Conservation (phyloP, 2,113 vertebrate genomes). For the Lutjanus erythropterus region DNA sequence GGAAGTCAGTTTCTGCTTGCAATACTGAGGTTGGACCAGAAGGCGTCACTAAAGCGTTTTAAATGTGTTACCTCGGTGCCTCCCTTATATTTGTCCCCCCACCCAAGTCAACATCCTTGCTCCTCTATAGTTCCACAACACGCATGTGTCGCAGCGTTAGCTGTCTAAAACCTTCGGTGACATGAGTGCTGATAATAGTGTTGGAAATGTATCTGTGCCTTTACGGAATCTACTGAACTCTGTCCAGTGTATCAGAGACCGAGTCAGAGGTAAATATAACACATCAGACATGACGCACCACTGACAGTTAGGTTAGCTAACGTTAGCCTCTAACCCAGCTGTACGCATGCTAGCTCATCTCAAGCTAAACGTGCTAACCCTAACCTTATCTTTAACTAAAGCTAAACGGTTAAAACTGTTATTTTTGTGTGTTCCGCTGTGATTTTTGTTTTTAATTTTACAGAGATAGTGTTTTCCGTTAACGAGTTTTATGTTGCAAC, state of each 20-base stretch:
- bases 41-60: neutral
- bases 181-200: conserved; percentile 64
- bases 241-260: conserved; percentile 82
- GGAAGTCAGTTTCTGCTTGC: neutral
- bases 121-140: conserved; percentile 67
- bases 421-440: fast-evolving
- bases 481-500: neutral
- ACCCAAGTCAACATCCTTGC: neutral
- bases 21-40: neutral
- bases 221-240: conserved; percentile 82
- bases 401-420: neutral
- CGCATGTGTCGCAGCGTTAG: neutral
- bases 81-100: conserved; percentile 43
- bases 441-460: neutral
- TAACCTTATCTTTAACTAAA: neutral
- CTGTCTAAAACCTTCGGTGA: neutral
- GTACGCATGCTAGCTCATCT: neutral
- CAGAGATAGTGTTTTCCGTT: neutral
- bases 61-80: neutral
- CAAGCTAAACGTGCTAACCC: neutral
- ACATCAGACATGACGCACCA: fast-evolving
- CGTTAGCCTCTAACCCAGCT: neutral
- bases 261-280: conserved; percentile 84
- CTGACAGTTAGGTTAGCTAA: neutral
- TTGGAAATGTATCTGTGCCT: conserved; percentile 64